phyloP scores from a whole-genome alignment of 2,888 invertebrate species.

The Nomada fucata region DNA sequence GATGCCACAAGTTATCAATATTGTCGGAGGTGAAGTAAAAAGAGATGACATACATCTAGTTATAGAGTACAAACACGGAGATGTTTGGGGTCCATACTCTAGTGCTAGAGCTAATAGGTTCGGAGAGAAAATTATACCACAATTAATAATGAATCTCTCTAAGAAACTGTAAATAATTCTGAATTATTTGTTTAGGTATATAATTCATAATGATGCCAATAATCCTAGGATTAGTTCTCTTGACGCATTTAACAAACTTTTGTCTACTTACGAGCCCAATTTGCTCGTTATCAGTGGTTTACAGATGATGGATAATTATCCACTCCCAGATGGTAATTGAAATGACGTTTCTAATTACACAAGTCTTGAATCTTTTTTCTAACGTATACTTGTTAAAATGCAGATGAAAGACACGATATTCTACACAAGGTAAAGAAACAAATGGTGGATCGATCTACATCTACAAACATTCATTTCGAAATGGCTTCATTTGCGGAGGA shows the following conservation, averaged over 20 bases:
- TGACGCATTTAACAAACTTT: slow-evolving; percentile 88
- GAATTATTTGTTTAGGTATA: slow-evolving; percentile 85
- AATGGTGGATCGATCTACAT: slow-evolving; percentile 86
- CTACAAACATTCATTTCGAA: slow-evolving; percentile 92
- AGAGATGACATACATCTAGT: slow-evolving; percentile 93
- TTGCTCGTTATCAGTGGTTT: slow-evolving; percentile 92
- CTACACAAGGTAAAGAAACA: slow-evolving; percentile 88
- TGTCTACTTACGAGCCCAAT: slow-evolving; percentile 88
- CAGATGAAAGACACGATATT: slow-evolving; percentile 88
- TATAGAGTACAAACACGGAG: slow-evolving; percentile 91
- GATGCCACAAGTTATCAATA: slow-evolving; percentile 87
- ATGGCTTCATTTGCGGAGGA: slow-evolving; percentile 94
- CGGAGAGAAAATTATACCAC: no score
- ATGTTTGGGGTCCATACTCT: slow-evolving; percentile 90
- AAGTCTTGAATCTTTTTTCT: not conserved
- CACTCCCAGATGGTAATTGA: slow-evolving; percentile 86
- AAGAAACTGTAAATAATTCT: not conserved
- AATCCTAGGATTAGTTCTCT: slow-evolving; percentile 91
- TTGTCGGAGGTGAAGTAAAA: slow-evolving; percentile 88
- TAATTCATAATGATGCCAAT: slow-evolving; percentile 92
- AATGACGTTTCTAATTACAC: not conserved
- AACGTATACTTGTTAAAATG: not conserved
- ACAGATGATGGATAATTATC: slow-evolving; percentile 95
- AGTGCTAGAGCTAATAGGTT: slow-evolving; percentile 92
- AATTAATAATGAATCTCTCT: not conserved